Base-by-base conservation (phyloP, 2,113 vertebrate genomes). In the Myotis brandtii region DNA sequence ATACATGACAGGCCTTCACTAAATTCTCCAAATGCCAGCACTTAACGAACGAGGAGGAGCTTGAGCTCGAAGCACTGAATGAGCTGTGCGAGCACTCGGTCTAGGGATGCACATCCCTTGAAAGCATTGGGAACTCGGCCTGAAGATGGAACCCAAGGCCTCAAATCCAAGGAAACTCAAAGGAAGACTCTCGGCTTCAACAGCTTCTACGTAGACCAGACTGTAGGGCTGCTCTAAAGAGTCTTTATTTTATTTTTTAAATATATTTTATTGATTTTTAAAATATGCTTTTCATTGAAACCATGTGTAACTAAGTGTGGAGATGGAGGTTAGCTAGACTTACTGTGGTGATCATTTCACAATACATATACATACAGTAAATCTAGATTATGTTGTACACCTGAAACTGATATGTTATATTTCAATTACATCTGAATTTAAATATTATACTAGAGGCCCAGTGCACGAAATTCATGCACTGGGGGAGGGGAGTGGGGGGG, bases 31-130 rank as follows among this genome's bases (percentile, higher is more conserved):
- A 52, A 83, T 20, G 6, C 21, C 4, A 56, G 32, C 1, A 0
- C 32, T 56, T 13, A 62, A 37, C 18, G 27, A 48, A 72, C 0
- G 0, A 73, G 0, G 17, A 84, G 21, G 17, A 40, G 59, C 17
- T 48, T 8, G 14, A 18, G 10, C 32, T 52, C 3, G 0, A 0
- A 5, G 40, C 13, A 30, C 0, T 43, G 7, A 8, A 52, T 17
- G 6, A 52, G n/a, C 59, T 8, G 46, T n/a, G 9, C 8, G 2
- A 0, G 6, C 37, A 21, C 12, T 1, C 21, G n/a, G 48, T 75
- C 69, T 48, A 23, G 37, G 54, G 76, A 86, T 1, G 48, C 1
- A 10, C 16, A 2, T 0, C 32, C 50, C 69, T 27, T 56, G 56
- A 3, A 14, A 21, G 40, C 83, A 79, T 23, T 30, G 34, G 16